These are phyloP conservation scores for Melanotaenia maccullochi DNA, from an alignment of 2,797 vertebrate genomes.

Conservation along the genomic window DNA sequence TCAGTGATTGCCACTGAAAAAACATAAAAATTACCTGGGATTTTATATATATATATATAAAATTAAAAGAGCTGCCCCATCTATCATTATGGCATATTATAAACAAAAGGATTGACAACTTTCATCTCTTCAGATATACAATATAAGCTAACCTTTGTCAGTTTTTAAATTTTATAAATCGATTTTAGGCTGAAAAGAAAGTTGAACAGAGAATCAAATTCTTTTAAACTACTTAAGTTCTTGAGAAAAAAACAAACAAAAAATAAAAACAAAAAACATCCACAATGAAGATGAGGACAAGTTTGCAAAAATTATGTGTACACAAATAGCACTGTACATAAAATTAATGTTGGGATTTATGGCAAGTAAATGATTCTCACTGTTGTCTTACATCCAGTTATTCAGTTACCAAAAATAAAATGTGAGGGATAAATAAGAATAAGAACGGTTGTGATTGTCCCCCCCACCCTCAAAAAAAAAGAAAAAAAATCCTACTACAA, in stretches of 20 bases:
- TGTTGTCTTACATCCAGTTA: constrained; percentile 54
- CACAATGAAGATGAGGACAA: constrained; percentile 24
- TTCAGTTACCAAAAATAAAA: constrained; percentile 53
- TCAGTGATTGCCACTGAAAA: constrained; percentile 51
- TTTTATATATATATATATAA: constrained; percentile 3
- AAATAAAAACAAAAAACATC: constrained; percentile 5
- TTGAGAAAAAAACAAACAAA: constrained; percentile 1
- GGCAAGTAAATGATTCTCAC: constrained; percentile 54
- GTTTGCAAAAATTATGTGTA: constrained; percentile 22
- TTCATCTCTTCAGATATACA: constrained; percentile 29
- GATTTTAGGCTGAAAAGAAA: constrained; percentile 36
- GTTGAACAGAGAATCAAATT: constrained; percentile 40
- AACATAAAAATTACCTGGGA: constrained; percentile 18
- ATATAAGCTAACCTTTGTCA: constrained; percentile 25
- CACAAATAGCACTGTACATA: constrained; percentile 22
- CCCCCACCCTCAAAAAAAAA: constrained; percentile 12
- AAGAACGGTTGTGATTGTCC: constrained; percentile 79
- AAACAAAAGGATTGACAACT: constrained; percentile 50
- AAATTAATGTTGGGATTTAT: constrained; percentile 39
- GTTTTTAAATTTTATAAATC: constrained; percentile 46
- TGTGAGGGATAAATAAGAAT: constrained; percentile 71
- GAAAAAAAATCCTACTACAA: constrained; percentile 63
- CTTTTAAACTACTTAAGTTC: constrained; percentile 29
- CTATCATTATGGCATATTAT: constrained; percentile 37
- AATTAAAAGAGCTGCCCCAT: constrained; percentile 61